A percentile compares a stretch with the other conserved stretches of the same genome.
Conservation (phyloP, 2,888 invertebrate species). For the Ctena decussata region DNA sequence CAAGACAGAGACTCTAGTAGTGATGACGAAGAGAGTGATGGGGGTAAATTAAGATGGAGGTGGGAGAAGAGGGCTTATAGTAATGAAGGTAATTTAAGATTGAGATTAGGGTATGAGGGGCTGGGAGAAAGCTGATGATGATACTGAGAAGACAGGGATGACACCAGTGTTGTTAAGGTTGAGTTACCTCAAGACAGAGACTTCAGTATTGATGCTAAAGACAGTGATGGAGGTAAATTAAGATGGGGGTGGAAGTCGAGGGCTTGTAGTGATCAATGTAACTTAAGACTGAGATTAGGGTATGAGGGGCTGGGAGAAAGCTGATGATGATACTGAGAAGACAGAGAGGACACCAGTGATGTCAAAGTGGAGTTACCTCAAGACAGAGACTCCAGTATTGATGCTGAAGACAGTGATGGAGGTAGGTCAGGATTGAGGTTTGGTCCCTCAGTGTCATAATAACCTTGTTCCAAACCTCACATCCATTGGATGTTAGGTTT, state of each 20-base stretch:
- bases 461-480: no score
- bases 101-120: no score
- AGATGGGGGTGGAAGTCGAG: no score
- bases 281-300: no score
- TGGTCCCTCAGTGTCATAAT: no score
- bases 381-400: conserved; percentile 65
- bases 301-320: no score
- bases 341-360: conserved; percentile 27
- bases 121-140: conserved; percentile 58
- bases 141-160: conserved; percentile 52
- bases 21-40: conserved; percentile 59
- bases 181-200: conserved; percentile 35
- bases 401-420: conserved; percentile 59
- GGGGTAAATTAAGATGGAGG: conserved; percentile 53
- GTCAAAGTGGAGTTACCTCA: conserved; percentile 12
- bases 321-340: conserved; percentile 61
- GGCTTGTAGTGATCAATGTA: no score
- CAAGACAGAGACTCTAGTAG: conserved; percentile 63
- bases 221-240: conserved; percentile 54
- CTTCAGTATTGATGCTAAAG: conserved; percentile 67
- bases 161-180: conserved; percentile 17
- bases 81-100: no score
- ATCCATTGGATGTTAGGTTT: no score
- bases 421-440: conserved; percentile 37
- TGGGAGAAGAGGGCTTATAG: no score